Base-by-base conservation (phyloP, 2,888 invertebrate species). In the Camponotus fellah region DNA sequence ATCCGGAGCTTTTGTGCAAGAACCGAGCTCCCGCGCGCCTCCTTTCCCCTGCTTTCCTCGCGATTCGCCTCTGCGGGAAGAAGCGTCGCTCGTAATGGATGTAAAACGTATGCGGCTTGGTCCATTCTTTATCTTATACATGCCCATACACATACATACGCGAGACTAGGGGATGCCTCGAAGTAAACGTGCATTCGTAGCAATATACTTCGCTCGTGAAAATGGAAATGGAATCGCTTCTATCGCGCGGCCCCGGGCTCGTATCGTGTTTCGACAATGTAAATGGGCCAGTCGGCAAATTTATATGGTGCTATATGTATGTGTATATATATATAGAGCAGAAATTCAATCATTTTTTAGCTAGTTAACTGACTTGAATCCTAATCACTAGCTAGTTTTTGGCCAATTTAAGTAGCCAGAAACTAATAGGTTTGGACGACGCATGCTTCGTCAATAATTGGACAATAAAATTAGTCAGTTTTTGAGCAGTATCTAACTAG, bases 31-130 rank as follows among this genome's bases (percentile, higher is more conserved):
- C 46, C 34, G 17, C 32, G 8, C 32, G 34, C 34, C 71, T 14
- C 14, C 8, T 2, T 2, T 2, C 26, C 26, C 26, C 26, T 26
- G 26, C 26, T 26, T 26, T 26, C 43, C 66, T 6, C 21, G 5
- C 65, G 6, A 26, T 40, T n/a, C 40, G 14, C 71, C 77, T 56
- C 32, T 49, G 64, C 37, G 83, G 37, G 82, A 83, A 82, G 81
- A 83, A 82, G 64, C 72, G 56, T 76, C 74, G 68, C 69, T 82
- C 75, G 75, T 83, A 83, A 84, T 84, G 84, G 84, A 84, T 76
- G 83, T 84, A 83, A 84, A 84, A 84, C 75, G 82, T 84, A 83
- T 82, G 82, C 82, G 71, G 68, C 82, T 76, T 64, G 72, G 81
- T 76, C 76, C 75, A 75, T 81, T 81, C 81, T 81, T 81, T 81